Evolutionary conservation across 2,113 vertebrate species (phyloP), one percentile per base, ranked within the genome.

Genomic region (Ammodytes marinus): DNA sequence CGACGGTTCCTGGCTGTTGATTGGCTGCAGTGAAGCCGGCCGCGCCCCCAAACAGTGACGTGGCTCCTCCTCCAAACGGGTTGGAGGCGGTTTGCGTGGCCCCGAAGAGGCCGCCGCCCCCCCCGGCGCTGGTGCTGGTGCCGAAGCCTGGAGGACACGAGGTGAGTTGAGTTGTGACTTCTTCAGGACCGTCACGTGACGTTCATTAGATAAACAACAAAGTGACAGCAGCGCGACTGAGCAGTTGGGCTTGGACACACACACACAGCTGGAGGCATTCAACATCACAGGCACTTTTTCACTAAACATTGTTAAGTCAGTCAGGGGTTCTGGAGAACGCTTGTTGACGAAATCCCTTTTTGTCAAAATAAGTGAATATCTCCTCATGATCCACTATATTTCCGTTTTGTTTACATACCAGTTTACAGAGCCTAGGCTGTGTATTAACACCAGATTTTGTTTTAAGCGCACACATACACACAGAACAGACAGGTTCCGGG

Each of bases 21-120:
- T 97, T 97, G 19, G 96, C 88, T 8, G 97, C 90, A 0, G 96
- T 95, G 45, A 99, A 99, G 35, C 96, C 27, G 27, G 27, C 96
- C 0, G 97, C 94, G 0, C 96, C 91, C 14, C 98, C 98, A 19
- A 99, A 99, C 12, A 99, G 95, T 0, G 97, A 98, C 42, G 92
- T 94, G 0, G 96, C 92, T 2, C 94, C 96, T 7, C 97, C 97
- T 4, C 95, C 96, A 8, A 99, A 99, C 0, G 98, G 98, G 82
- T 98, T 99, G 42, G 97, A 95, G n/a, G 96, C 90, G 4, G 97
- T 97, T 89, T 97, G 98, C 11, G 98, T 97, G 17, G 96, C 95
- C 53, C 98, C 98, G 47, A 99, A 99, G 63, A 99, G 94, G 0
- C 98, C 97, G 0, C 97, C 97, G 0, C 94, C 97, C 1, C 98